Conservation (phyloP, 2,797 vertebrate genomes). For the Coendou prehensilis region DNA sequence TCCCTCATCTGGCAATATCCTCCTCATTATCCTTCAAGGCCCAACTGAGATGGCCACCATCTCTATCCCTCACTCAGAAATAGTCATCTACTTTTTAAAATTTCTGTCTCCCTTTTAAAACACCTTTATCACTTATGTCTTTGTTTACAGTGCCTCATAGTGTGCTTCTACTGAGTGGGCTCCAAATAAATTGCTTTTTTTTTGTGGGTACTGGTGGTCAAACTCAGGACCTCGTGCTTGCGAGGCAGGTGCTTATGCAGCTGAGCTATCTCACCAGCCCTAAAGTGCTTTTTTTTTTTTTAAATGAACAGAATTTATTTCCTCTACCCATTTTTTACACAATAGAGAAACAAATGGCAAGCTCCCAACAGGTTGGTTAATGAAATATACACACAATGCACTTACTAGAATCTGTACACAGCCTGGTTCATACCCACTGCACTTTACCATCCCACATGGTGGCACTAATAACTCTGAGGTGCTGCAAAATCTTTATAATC, state of each 20-base stretch:
- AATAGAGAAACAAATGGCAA: slow-evolving; percentile 37
- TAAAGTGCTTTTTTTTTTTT: not conserved
- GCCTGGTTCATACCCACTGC: not conserved
- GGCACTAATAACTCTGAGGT: slow-evolving; percentile 17
- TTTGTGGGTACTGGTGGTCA: not conserved
- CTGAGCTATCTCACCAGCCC: no score
- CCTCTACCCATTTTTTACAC: slow-evolving; percentile 21
- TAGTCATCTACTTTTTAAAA: not conserved
- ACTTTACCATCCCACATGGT: not conserved
- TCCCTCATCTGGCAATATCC: not conserved
- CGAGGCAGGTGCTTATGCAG: no score
- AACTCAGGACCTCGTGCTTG: not conserved
- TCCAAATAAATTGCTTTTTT: slow-evolving; percentile 17
- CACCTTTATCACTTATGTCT: slow-evolving; percentile 49
- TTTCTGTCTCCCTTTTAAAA: slow-evolving; percentile 37
- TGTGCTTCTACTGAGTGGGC: not conserved
- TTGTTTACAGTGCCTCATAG: not conserved
- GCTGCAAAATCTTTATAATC: slow-evolving; percentile 43
- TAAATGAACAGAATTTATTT: not conserved
- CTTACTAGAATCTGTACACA: not conserved
- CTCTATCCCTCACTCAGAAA: not conserved
- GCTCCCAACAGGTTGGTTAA: slow-evolving; percentile 16
- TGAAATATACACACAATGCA: not conserved
- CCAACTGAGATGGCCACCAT: not conserved
- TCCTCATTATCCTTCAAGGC: not conserved